A percentile compares a stretch with the other conserved stretches of the same genome.
Conservation (phyloP, 2,888 invertebrate species). For the Malacosoma neustria region DNA sequence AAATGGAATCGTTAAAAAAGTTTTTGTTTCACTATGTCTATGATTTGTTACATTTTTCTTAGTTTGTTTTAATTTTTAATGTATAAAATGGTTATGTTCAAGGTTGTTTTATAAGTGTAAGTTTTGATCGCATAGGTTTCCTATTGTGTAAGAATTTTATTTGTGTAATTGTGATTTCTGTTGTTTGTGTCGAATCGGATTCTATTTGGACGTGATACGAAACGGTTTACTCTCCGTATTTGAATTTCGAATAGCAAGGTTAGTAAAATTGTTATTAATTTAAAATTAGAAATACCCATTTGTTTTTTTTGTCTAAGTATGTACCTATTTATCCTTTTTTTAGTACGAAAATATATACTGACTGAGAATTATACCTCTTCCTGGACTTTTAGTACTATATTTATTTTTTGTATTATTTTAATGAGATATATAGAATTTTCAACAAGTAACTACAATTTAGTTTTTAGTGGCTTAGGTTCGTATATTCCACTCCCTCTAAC, state of each 20-base stretch:
- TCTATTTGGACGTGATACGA: constrained; percentile 31
- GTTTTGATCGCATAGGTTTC: constrained; percentile 13
- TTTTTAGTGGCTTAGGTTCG: too few species aligned
- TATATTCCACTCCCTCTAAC: too few species aligned
- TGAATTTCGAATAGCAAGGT: neutral
- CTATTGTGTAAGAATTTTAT: constrained; percentile 17
- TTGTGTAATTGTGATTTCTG: constrained; percentile 28
- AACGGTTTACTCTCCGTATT: neutral
- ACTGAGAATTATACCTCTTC: too few species aligned
- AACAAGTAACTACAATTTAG: too few species aligned
- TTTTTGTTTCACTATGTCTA: constrained; percentile 18
- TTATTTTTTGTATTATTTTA: too few species aligned
- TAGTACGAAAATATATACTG: too few species aligned
- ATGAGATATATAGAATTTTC: too few species aligned
- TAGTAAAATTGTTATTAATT: too few species aligned
- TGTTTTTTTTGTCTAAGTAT: too few species aligned
- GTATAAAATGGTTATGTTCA: constrained; percentile 14
- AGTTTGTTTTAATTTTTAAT: constrained; percentile 15
- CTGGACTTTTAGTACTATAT: too few species aligned
- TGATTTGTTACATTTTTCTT: constrained; percentile 15
- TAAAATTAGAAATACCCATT: too few species aligned
- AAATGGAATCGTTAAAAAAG: constrained; percentile 29
- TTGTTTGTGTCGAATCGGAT: constrained; percentile 37
- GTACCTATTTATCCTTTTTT: too few species aligned
- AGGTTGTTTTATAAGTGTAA: constrained; percentile 30